Base-by-base conservation (phyloP, 2,888 invertebrate genomes). In the Leptogaster cylindrica region DNA sequence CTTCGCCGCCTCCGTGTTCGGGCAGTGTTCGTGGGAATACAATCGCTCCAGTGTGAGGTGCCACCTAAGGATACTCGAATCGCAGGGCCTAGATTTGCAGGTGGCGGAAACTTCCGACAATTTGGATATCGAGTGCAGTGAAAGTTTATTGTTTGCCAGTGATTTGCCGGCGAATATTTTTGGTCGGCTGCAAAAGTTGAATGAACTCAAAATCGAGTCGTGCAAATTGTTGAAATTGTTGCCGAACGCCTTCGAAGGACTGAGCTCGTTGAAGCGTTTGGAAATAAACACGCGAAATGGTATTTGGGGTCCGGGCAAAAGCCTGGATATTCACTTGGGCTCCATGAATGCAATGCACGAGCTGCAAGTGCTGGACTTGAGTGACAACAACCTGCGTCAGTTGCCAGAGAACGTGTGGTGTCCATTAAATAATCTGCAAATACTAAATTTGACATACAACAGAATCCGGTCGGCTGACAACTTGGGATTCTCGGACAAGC, bases 401-500 rank as follows among this genome's bases (percentile, higher is more conserved):
- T 79, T 94, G 77, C 92, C 93, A 46, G 89, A 90, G 73, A 89
- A 88, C 74, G 86, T 88, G 71, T 90, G 93, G 78, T 94, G 94
- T 81, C 86, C 88, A 48, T 81, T 93, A 77, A 86, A 88, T 74
- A 92, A 90, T 80, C 83, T 94, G 69, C 91, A 91, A 79, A 86
- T 89, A 71, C 82, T 95, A 61, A 95, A 95, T 84, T 84, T 95
- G 76, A 94, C 94, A 58, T 84, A 88, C 72, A 95, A 95, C 82
- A 88, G 90, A 75, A 87, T 95, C 72, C 87, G 88, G 72, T 90
- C 89, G 72, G 85, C 92, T 5, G 89, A 90, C 71, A 87, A 89
- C 74, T 83, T 94, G 71, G 92, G 93, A 52, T 88, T 92, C 75
- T 79, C 82, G 20, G 80, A 81, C 68, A 77, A 79, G 63, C 72